Evolutionary conservation across 2,888 invertebrate genomes (phyloP), one percentile per base, ranked within the genome.

Genomic region (Suillia variegata): DNA sequence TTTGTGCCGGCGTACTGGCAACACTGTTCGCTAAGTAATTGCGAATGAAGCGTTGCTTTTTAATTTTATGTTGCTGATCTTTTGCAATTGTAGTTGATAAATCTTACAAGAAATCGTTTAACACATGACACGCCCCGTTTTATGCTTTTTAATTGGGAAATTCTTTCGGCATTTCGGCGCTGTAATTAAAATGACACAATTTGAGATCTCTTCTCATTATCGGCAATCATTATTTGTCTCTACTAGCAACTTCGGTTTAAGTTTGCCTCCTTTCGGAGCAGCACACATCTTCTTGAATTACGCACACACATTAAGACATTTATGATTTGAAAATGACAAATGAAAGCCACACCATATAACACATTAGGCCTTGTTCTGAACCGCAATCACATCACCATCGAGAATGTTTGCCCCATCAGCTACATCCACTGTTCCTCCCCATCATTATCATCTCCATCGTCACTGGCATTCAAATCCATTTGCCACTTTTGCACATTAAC

Each of bases 401-500:
- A n/a, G 12, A 31, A 6, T 17, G 8, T 3, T 26, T 42, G 22
- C 49, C 18, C n/a, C 21, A 2, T 34, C 49, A 56, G 3, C 49
- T 5, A 24, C 34, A 18, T 33, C 20, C 15, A 13, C 31, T 8
- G 31, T 38, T n/a, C 26, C 20, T 22, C 42, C 42, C 42, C 52
- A 42, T 50, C 56, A 51, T 34, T 45, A 38, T 38, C 45, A 10
- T 49, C 53, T 54, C 49, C 48, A 54, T 58, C 58, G 33, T 34
- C 24, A 33, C 47, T 8, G 38, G 10, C 38, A 38, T n/a, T 38
- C 38, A 38, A 54, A 54, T 54, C 53, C 63, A 67, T 67, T 67
- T 64, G 61, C 62, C 63, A 63, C 61, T 65, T 62, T 63, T 61
- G 62, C 64, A 61, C 60, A 62, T 64, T 64, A 64, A 64, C 57